Percentiles rank a stretch among this genome's conserved stretches.
Evolutionary conservation across 2,888 invertebrate species (phyloP).

Genomic region (Agriopis leucophaearia): DNA sequence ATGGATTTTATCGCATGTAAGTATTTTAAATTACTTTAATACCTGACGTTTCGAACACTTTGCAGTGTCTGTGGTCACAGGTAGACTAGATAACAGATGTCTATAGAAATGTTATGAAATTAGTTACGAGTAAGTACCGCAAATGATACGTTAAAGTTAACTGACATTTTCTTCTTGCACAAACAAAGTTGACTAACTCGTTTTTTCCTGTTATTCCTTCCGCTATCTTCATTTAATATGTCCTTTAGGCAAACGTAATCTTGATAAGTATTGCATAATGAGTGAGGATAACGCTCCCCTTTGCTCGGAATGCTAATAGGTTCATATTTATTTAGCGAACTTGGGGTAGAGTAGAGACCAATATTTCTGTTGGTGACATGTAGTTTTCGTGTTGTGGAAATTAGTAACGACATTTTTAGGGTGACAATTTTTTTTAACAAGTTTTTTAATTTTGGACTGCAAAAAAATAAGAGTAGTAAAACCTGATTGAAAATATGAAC

Average conservation of each 20-base stretch:
- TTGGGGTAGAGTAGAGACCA: slow-evolving; percentile 13
- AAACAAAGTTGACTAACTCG: neutral
- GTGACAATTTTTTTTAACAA: neutral
- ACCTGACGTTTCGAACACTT: too few relatives aligned
- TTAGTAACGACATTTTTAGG: neutral
- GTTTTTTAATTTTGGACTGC: too few relatives aligned
- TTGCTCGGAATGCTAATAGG: slow-evolving; percentile 36
- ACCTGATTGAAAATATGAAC: too few relatives aligned
- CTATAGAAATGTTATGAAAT: neutral
- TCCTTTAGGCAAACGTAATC: slow-evolving; percentile 27
- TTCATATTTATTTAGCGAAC: slow-evolving; percentile 32
- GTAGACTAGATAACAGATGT: neutral
- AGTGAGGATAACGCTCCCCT: slow-evolving; percentile 29
- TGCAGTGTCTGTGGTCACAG: too few relatives aligned
- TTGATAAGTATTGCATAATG: slow-evolving; percentile 33
- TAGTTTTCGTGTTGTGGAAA: slow-evolving; percentile 7
- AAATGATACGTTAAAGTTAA: neutral
- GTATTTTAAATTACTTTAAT: too few relatives aligned
- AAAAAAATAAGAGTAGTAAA: too few relatives aligned
- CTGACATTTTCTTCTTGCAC: neutral
- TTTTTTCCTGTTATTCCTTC: slow-evolving; percentile 34
- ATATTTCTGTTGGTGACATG: slow-evolving; percentile 33
- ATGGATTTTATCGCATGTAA: too few relatives aligned
- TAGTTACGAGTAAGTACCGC: too few relatives aligned
- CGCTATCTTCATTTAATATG: slow-evolving; percentile 38